Evolutionary conservation across 30 jellyfish, hydroid and myxozoan genomes (phyloP), one percentile per base, ranked within the genome.

Genomic region (Chrysaora quinquecirrha): DNA sequence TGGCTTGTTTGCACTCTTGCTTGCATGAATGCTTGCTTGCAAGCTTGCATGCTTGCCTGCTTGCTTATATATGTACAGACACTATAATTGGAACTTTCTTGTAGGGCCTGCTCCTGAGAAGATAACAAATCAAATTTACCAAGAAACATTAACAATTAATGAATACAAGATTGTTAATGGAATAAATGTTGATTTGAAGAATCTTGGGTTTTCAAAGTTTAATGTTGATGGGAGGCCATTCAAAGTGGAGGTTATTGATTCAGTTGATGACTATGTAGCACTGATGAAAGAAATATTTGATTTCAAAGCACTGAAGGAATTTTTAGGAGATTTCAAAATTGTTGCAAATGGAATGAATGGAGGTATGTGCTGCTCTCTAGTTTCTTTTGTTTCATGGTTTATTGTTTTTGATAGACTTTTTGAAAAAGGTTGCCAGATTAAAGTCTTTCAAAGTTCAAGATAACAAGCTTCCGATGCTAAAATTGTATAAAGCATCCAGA

Each of bases 51-150:
- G n/a, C n/a, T n/a, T n/a, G n/a, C n/a, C n/a, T n/a, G n/a, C n/a
- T n/a, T n/a, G n/a, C n/a, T n/a, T n/a, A n/a, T n/a, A n/a, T n/a
- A n/a, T n/a, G n/a, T n/a, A n/a, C n/a, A n/a, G n/a, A n/a, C n/a
- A n/a, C n/a, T n/a, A n/a, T n/a, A n/a, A 31, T 20, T 38, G 14
- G 54, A 38, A 6, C 38, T 48, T 24, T 3, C 56, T 32, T n/a
- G 1, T 29, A 93, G 98, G 98, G 0, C 96, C 97, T 18, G 98
- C 98, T 22, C 97, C 97, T 22, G 97, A 76, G 65, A 65, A 68
- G 73, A 64, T 87, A 20, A 93, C 98, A 0, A 72, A 61, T 20
- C 76, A 71, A 56, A 93, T 93, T 1, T 74, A 33, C 58, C 66
- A 83, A 20, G 90, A 75, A 30, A 34, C 98, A 1, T 30, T 34